A percentile compares a stretch with the other conserved stretches of the same genome.
Conservation (phyloP, 2,797 vertebrate genomes). For the Crocidura indochinensis region DNA sequence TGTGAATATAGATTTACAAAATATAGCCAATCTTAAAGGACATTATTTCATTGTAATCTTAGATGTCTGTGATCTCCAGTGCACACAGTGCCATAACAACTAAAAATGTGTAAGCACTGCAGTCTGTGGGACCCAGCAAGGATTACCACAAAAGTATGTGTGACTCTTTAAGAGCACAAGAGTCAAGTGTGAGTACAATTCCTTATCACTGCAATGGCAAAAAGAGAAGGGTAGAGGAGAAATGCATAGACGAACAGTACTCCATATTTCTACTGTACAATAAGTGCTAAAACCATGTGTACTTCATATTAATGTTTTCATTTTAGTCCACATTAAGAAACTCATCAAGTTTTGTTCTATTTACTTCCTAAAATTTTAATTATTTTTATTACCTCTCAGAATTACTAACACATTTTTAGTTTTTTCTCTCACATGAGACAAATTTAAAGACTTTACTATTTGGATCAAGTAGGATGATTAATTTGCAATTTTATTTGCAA, state of each 20-base stretch:
- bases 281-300: not conserved
- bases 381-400: constrained; percentile 44
- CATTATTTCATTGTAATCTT: constrained; percentile 17
- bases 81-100: too few species aligned
- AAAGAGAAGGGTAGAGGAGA: too few species aligned
- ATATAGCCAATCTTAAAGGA: constrained; percentile 34
- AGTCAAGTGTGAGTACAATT: too few species aligned
- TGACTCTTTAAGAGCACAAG: too few species aligned
- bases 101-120: too few species aligned
- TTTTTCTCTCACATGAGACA: constrained; percentile 58
- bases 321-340: constrained; percentile 14
- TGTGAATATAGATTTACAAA: constrained; percentile 13
- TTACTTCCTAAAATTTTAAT: constrained; percentile 51
- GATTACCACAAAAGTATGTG: too few species aligned
- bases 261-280: not conserved
- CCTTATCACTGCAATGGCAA: too few species aligned
- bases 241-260: not conserved
- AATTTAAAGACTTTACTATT: constrained; percentile 55
- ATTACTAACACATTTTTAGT: constrained; percentile 41
- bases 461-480: constrained; percentile 4
- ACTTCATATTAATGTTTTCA: constrained; percentile 19
- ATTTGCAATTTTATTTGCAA: constrained; percentile 57
- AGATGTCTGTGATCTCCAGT: too few species aligned
- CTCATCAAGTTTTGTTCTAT: not conserved
- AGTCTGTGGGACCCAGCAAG: too few species aligned